A percentile compares a stretch with the other conserved stretches of the same genome.
Evolutionary conservation across 2,797 vertebrate species (phyloP).

Genomic region (Aulostomus chinensis): DNA sequence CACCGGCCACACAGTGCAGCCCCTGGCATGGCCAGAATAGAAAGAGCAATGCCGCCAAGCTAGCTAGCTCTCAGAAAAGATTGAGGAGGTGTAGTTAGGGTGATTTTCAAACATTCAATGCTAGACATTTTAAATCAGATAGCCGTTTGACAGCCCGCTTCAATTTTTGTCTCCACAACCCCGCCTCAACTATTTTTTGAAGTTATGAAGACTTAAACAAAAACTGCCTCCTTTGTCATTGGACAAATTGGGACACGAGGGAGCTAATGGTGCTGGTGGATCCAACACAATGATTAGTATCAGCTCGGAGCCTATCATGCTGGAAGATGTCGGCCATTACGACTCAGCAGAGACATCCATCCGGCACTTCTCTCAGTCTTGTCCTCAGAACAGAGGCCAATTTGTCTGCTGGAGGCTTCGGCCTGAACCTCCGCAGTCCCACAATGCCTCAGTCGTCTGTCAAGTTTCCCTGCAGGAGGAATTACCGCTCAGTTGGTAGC

Average conservation of each 20-base stretch:
- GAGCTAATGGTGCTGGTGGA: constrained; percentile 39
- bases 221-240: constrained; percentile 29
- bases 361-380: constrained; percentile 16
- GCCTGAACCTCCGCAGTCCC: constrained; percentile 28
- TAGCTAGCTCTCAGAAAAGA: constrained; percentile 33
- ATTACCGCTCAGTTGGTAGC: constrained; percentile 48
- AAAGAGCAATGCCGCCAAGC: constrained; percentile 37
- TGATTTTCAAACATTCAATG: constrained; percentile 33
- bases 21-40: constrained; percentile 47
- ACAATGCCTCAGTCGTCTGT: constrained; percentile 22
- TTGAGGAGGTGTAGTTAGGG: constrained; percentile 25
- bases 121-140: constrained; percentile 23
- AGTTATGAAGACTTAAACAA: constrained; percentile 26
- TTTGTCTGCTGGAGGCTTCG: constrained; percentile 41
- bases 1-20: constrained; percentile 27
- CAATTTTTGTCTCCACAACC: constrained; percentile 33
- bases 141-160: constrained; percentile 2
- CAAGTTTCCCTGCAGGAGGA: constrained; percentile 44
- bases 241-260: constrained; percentile 44
- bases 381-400: constrained; percentile 39
- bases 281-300: constrained; percentile 49
- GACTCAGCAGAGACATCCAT: constrained; percentile 34
- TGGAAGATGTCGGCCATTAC: constrained; percentile 38
- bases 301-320: constrained; percentile 26
- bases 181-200: constrained; percentile 12